phyloP scores from a whole-genome alignment of 2,113 vertebrate species.

The Sceloporus tristichus region DNA sequence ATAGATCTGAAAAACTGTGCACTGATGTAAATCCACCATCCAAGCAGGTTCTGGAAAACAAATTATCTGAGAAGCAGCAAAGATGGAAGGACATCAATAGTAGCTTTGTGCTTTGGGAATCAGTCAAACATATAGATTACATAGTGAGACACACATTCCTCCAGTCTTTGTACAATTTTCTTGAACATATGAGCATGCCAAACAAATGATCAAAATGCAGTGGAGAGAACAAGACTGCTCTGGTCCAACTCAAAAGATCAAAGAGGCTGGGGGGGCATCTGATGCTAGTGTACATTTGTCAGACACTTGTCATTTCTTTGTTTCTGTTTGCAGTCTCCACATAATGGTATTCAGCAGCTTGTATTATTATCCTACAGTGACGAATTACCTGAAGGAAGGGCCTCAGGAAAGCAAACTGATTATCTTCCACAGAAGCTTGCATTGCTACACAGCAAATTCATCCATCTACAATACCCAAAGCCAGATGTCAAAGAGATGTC shows the following conservation, averaged over 20 bases:
- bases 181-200: background rate
- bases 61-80: background rate
- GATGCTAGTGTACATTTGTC: background rate
- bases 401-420: slow-evolving; percentile 10
- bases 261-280: background rate
- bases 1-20: background rate
- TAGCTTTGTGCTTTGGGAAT: background rate
- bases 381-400: background rate
- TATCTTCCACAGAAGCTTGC: background rate
- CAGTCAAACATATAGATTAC: background rate
- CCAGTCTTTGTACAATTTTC: background rate
- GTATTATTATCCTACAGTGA: background rate
- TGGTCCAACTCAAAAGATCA: background rate
- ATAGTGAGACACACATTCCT: background rate
- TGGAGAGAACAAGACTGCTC: background rate
- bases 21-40: background rate
- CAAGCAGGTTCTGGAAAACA: background rate
- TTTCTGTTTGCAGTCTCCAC: slow-evolving; percentile 14
- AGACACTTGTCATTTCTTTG: background rate
- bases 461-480: background rate
- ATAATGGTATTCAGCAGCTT: background rate
- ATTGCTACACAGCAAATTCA: background rate
- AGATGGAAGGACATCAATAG: background rate
- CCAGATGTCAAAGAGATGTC: background rate
- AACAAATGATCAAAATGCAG: background rate